Conservation (phyloP, 2,113 vertebrate species). For the Sander lucioperca region DNA sequence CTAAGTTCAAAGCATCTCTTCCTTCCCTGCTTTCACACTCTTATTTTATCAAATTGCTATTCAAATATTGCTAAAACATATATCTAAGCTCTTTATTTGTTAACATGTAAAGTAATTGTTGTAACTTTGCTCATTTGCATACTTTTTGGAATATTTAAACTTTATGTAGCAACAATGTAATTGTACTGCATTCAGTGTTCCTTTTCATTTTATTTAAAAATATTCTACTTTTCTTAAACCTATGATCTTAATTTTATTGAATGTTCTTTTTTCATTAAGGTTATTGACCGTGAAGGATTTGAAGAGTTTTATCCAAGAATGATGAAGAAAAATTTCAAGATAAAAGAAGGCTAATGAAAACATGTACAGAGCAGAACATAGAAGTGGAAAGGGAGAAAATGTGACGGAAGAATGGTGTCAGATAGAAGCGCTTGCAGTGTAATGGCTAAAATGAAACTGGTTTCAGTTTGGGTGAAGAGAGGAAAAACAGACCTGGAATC, state of each 20-base stretch:
- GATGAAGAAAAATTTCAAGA: conserved; percentile 98
- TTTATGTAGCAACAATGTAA: conserved; percentile 49
- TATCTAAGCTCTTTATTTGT: conserved; percentile 2
- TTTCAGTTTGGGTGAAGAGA: conserved; percentile 96
- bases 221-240: conserved; percentile 88
- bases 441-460: conserved; percentile 95
- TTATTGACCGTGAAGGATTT: conserved; percentile 99
- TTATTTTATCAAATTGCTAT: neutral
- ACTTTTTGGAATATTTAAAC: conserved; percentile 20
- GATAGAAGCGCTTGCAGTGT: conserved; percentile 96
- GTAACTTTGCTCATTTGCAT: conserved; percentile 31
- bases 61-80: conserved; percentile 8
- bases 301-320: conserved; percentile 99
- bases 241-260: conserved; percentile 98
- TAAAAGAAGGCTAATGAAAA: conserved; percentile 99
- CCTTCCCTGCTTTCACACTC: conserved; percentile 49
- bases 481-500: conserved; percentile 93
- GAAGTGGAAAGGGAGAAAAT: conserved; percentile 96
- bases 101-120: neutral
- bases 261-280: conserved; percentile 99
- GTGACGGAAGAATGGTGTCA: conserved; percentile 94
- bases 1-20: conserved; percentile 35
- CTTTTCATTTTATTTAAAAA: conserved; percentile 84
- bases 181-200: conserved; percentile 64
- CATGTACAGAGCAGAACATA: conserved; percentile 98